Base-by-base conservation (phyloP, 2,888 invertebrate genomes). In the Magallana nippona region DNA sequence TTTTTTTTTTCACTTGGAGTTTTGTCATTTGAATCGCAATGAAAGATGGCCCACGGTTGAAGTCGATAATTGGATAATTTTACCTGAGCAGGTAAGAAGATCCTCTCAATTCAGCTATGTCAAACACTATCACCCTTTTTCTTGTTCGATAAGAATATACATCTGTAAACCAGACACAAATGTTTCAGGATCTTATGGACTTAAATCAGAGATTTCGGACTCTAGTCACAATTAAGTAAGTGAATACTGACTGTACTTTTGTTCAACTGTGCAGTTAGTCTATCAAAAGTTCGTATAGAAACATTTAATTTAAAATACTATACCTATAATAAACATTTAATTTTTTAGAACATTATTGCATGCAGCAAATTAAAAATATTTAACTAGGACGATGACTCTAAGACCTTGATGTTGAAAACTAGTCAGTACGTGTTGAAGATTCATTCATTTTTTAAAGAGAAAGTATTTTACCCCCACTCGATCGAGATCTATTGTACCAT, bases 31-130 rank as follows among this genome's bases (percentile, higher is more conserved):
- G 13, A 71, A 71, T 27, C 19, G 32, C 71, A 19, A 71, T 22
- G 22, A 15, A 32, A 71, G 71, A 71, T 71, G 71, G 71, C 17
- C 71, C 27, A 27, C 27, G 13, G 32, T 22, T 22, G 27, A 71
- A 71, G 71, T 71, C 71, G 71, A 71, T 71, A 71, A 71, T 71
- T 71, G 71, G 71, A 71, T 71, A 71, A 71, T 71, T 71, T 71
- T 71, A 71, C 71, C 71, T 71, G 15, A 22, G 71, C 71, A 71
- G 71, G 71, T 71, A 71, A 71, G 71, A 11, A 15, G 71, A 71
- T 71, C 71, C 32, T 71, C 22, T 22, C 71, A 71, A 15, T 71
- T 71, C 27, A 27, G 71, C 71, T 71, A 71, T 27, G 71, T 27
- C 71, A 71, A 71, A 71, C 71, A 71, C 71, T 71, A 15, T 71